These are phyloP conservation scores for Pachycephus smyrnensis DNA, from an alignment of 2,888 invertebrate genomes.

Conservation along the genomic window DNA sequence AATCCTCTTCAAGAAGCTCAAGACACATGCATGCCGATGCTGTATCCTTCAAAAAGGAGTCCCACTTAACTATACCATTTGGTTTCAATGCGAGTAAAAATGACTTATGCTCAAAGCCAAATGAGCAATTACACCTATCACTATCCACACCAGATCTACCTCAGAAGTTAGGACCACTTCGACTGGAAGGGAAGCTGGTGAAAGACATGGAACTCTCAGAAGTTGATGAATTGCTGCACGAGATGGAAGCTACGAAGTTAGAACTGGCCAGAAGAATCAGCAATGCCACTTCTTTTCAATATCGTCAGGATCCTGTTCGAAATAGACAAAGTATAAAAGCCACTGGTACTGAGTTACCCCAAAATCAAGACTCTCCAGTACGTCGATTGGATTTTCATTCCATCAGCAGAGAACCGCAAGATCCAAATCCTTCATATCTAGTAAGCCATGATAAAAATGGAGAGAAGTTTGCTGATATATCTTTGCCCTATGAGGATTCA, in stretches of 20 bases:
- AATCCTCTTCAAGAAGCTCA: slow-evolving; percentile 31
- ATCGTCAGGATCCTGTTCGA: slow-evolving; percentile 18
- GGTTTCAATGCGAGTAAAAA: slow-evolving; percentile 30
- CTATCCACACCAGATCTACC: slow-evolving; percentile 43
- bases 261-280: slow-evolving; percentile 55
- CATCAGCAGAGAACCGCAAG: slow-evolving; percentile 21
- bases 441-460: slow-evolving; percentile 30
- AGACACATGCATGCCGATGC: slow-evolving; percentile 46
- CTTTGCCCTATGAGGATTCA: slow-evolving; percentile 44
- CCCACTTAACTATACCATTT: slow-evolving; percentile 20
- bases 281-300: slow-evolving; percentile 30
- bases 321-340: not conserved
- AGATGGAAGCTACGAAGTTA: slow-evolving; percentile 65
- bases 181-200: slow-evolving; percentile 34
- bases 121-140: slow-evolving; percentile 37
- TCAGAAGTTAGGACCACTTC: slow-evolving; percentile 40
- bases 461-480: slow-evolving; percentile 39
- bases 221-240: slow-evolving; percentile 64
- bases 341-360: not conserved
- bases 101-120: slow-evolving; percentile 33
- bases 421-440: slow-evolving; percentile 10
- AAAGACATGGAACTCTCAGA: slow-evolving; percentile 62
- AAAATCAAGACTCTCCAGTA: slow-evolving; percentile 5
- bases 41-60: slow-evolving; percentile 36
- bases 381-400: slow-evolving; percentile 37